Conservation (phyloP, 2,888 invertebrate genomes). For the Drosophila incognita region DNA sequence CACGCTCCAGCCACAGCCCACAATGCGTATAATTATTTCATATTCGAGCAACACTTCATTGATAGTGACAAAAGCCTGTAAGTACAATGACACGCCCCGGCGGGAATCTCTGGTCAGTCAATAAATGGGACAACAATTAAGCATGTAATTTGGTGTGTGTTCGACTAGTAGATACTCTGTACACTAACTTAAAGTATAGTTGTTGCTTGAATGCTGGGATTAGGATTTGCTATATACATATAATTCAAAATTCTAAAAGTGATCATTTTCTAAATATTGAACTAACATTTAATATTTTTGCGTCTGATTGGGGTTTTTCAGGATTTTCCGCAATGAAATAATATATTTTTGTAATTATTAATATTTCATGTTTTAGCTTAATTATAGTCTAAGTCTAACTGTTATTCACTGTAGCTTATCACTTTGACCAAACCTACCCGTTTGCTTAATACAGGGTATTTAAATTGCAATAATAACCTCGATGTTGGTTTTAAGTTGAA, state of each 20-base stretch:
- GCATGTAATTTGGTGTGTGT: not conserved
- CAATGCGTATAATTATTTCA: slow-evolving; percentile 74
- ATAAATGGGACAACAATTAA: slow-evolving; percentile 53
- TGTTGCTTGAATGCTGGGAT: not conserved
- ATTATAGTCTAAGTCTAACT: not conserved
- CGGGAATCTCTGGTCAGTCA: slow-evolving; percentile 31
- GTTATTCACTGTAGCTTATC: not conserved
- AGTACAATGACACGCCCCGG: slow-evolving; percentile 39
- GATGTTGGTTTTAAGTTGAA: slow-evolving; percentile 67
- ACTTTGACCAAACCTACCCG: not conserved
- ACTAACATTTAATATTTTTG: not conserved
- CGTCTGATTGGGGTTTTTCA: not conserved
- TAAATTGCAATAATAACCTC: slow-evolving; percentile 40
- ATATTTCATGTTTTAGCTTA: too few relatives aligned
- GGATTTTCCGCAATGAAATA: not conserved
- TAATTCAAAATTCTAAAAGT: not conserved
- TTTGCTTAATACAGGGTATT: not conserved
- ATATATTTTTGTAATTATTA: too few relatives aligned
- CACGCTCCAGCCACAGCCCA: not conserved
- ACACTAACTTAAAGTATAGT: not conserved
- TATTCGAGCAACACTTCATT: slow-evolving; percentile 75
- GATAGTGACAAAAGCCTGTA: slow-evolving; percentile 72
- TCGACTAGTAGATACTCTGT: slow-evolving; percentile 7
- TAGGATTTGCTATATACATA: accelerated
- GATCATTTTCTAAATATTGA: not conserved